Evolutionary conservation across 1,140 invertebrate species (phyloP), one percentile per base, ranked within the genome.

Genomic region (Atopsyche davidsoni): DNA sequence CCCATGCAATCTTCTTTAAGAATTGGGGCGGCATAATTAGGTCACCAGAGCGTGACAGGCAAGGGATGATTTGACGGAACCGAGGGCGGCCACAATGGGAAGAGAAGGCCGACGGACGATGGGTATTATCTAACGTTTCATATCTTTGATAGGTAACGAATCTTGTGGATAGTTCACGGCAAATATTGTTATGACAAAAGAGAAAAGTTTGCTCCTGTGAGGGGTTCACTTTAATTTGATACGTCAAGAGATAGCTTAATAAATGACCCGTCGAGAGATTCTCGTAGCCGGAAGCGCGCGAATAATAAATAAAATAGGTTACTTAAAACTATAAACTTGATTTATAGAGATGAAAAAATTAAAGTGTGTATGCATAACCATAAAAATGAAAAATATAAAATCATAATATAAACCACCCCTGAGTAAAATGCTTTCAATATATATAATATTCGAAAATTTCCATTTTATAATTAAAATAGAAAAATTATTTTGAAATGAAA

Each of bases 181-280:
- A 53, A 53, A 53, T 48, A 48, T 48, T 43, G 44, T 42, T 44
- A 17, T 51, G 41, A 44, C 48, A 44, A 51, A 22, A 36, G 45
- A 17, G 31, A 23, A 40, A 23, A 46, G 35, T 41, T 41, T 45
- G 25, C 43, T 46, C 51, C 9, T 16, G 9, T 46, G 31, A 39
- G 25, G 43, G 25, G 7, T n/a, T 46, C 51, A 19, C 45, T 22
- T 52, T 52, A 52, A 52, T 52, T 52, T 46, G 51, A 52, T 52
- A 52, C 25, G 51, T 46, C 42, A 23, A 10, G 17, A 40, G 51
- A 46, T 52, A 40, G 31, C n/a, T 18, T 52, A 43, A 52, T 52
- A 46, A 52, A 52, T 52, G 48, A 44, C 13, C 28, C 10, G 11
- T 24, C 40, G 40, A 25, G 24, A 24, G 2, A 40, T 19, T 19